Evolutionary conservation across 2,888 invertebrate genomes (phyloP).

Genomic region (Ennomos erosarius): DNA sequence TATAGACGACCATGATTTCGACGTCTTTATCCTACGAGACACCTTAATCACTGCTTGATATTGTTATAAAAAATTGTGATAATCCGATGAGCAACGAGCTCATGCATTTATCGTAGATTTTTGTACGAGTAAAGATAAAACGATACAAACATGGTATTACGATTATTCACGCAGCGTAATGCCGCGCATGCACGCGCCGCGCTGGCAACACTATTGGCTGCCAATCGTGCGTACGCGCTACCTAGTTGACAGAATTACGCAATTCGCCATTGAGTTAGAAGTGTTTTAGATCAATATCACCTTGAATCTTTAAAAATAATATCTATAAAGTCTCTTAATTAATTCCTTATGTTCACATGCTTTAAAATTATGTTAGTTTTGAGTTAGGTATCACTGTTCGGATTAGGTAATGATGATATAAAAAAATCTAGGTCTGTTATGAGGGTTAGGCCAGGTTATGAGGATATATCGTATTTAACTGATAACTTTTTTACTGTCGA

Average conservation of each 20-base stretch:
- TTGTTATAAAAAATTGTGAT: slow-evolving; percentile 40
- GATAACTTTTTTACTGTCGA: no score
- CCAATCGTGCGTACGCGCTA: slow-evolving; percentile 64
- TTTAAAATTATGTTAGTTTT: no score
- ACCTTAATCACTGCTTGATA: slow-evolving; percentile 18
- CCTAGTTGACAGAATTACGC: slow-evolving; percentile 55
- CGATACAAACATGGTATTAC: slow-evolving; percentile 36
- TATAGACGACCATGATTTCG: slow-evolving; percentile 55
- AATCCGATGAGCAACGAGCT: slow-evolving; percentile 41
- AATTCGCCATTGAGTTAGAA: slow-evolving; percentile 58
- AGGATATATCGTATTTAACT: no score
- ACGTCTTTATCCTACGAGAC: slow-evolving; percentile 16
- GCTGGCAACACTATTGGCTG: slow-evolving; percentile 40
- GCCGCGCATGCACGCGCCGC: slow-evolving; percentile 21
- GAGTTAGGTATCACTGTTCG: no score
- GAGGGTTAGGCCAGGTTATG: no score
- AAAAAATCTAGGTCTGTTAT: no score
- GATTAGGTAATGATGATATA: no score
- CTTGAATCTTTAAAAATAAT: slow-evolving; percentile 44
- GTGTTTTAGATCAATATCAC: slow-evolving; percentile 50
- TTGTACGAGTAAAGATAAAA: slow-evolving; percentile 33
- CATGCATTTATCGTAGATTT: slow-evolving; percentile 46
- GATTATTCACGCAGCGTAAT: slow-evolving; percentile 14
- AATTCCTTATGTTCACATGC: no score
- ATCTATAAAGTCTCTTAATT: background rate